Evolutionary conservation across 2,888 invertebrate genomes (phyloP), one percentile per base, ranked within the genome.

Genomic region (Dolichomitus sp.): DNA sequence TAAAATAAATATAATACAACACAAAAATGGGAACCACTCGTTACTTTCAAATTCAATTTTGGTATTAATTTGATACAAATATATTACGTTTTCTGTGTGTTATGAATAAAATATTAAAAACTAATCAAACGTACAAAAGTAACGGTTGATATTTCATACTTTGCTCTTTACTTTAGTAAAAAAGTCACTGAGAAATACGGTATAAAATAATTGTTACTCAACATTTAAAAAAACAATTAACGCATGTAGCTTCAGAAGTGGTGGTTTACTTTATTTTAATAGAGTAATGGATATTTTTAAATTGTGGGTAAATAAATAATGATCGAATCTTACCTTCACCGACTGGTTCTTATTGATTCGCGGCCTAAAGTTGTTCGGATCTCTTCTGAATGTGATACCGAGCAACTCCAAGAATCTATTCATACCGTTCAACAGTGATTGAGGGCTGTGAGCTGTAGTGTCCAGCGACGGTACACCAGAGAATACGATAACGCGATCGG

Each of bases 291-390:
- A 9, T 37, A 7, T 37, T 37, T 37, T 9, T 9, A 2, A 37
- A 37, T 9, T 37, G 37, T 37, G 37, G 1, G 37, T 9, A 9
- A 37, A 37, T 37, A 69, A 61, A 48, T 69, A 37, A 45, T 6
- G 23, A 63, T 17, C 14, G 9, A 57, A 17, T 40, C 61, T 82
- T 93, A 97, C 97, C 95, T 99, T 99, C 19, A 99, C 99, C 54
- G 99, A 99, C 90, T 98, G 96, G 91, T 97, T 96, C 94, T 99
- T 99, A 94, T 99, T 99, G 93, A 99, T 99, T 90, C 99, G 96
- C 27, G 99, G 99, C 90, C 99, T 95, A 94, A 98, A 99, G 94
- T 99, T 99, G 94, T 99, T 99, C 0, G 99, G 99, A 95, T 99
- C 99, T 92, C 99, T 95, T 89, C 99, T 96, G 95, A 99, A 99